Base-by-base conservation (phyloP, 2,113 vertebrate genomes). In the Nothobranchius furzeri region DNA sequence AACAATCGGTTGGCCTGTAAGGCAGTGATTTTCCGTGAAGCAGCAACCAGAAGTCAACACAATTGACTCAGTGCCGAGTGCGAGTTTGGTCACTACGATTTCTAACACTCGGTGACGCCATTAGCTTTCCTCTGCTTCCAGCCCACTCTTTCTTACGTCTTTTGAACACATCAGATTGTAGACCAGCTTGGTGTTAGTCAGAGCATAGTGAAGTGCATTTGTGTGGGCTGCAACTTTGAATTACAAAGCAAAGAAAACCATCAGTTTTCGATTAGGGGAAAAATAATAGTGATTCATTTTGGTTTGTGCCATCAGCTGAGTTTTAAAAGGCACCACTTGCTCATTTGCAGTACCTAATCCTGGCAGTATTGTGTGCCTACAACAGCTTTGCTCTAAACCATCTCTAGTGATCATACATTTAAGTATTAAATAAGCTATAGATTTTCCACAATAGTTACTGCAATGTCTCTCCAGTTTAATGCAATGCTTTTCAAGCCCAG, bases 101-200 rank as follows among this genome's bases (percentile, higher is more conserved):
- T 71, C 3, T 37, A 35, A 70, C 75, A 71, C 35, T 54, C 37
- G 7, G 62, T 77, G 70, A 83, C 20, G 65, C 68, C 42, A 51
- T 68, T 51, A 81, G 70, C 35, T 49, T 54, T 60, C 50, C 63
- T 59, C 71, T 42, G 67, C 43, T 4, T 68, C 52, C 60, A 0
- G 47, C 82, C 70, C 75, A 79, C 84, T 83, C 77, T 1, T 43
- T 81, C 54, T 55, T 47, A 51, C 37, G 7, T 74, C 68, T 74
- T 76, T 83, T 66, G 52, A 75, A 67, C 73, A 68, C 62, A 76
- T 50, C 30, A 59, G 61, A 35, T 25, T 55, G 43, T 15, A 24
- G 53, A 68, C 78, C 81, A 84, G 73, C 78, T 80, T 70, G 76
- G 48, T 48, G 73, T 80, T 73, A 74, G 80, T 85, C 81, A 84